Percentiles rank a stretch among this genome's conserved stretches.
phyloP scores from a whole-genome alignment of 2,888 invertebrate genomes.

The Drosophila monieri region DNA sequence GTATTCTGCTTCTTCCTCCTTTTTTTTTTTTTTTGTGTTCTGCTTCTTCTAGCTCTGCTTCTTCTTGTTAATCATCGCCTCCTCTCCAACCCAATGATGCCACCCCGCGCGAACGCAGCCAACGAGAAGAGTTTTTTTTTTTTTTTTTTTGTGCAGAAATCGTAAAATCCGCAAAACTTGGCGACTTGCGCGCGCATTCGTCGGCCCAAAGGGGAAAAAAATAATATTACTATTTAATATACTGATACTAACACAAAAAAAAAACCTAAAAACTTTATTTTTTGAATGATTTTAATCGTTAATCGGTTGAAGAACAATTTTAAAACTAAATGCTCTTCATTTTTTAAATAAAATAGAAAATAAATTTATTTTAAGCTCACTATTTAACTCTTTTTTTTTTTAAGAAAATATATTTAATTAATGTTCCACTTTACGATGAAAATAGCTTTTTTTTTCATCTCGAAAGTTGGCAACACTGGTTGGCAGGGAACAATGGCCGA shows the following conservation, averaged over 20 bases:
- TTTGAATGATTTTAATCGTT: too few species aligned
- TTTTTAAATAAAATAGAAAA: not conserved
- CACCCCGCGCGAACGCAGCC: slow-evolving; percentile 3
- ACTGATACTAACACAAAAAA: not conserved
- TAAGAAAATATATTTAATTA: not conserved
- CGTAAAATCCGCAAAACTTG: not conserved
- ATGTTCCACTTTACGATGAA: not conserved
- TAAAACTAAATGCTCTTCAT: too few species aligned
- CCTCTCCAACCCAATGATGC: not conserved
- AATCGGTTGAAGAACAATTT: too few species aligned
- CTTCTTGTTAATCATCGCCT: too few species aligned
- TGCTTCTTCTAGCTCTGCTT: not conserved
- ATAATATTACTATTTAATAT: not conserved
- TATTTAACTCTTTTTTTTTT: not conserved
- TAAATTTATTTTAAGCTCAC: not conserved
- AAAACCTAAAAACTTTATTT: too few species aligned
- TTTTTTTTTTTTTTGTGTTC: too few species aligned
- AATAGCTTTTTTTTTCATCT: slow-evolving; percentile 1
- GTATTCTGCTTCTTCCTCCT: not conserved
- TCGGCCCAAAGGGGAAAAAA: not conserved
- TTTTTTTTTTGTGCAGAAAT: too few species aligned
- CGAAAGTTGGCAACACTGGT: slow-evolving; percentile 1
- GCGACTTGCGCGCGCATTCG: slow-evolving; percentile 1
- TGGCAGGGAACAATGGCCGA: slow-evolving; percentile 68
- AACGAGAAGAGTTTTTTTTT: not conserved